These are phyloP conservation scores for Genyomyrus donnyi DNA, from an alignment of 2,113 vertebrate species.

Conservation along the genomic window DNA sequence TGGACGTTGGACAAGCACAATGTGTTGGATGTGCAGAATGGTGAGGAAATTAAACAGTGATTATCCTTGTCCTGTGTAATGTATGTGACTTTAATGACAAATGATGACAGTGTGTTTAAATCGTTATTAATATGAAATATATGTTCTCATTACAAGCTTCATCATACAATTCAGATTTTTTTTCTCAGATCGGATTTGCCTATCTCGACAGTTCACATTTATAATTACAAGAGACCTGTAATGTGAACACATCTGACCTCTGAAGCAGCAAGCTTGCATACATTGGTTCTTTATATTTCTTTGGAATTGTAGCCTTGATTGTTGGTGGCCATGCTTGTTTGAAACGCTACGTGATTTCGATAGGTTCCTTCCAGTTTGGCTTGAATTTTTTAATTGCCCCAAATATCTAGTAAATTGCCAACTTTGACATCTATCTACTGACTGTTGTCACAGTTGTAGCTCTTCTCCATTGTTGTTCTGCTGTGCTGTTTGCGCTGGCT, in stretches of 20 bases:
- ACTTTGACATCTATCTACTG: background rate
- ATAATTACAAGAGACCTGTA: background rate
- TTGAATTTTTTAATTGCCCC: background rate
- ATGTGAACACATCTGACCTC: background rate
- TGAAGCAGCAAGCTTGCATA: background rate
- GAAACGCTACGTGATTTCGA: background rate
- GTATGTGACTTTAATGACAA: background rate
- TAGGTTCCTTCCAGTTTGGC: background rate
- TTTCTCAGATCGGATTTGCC: background rate
- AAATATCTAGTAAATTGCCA: background rate
- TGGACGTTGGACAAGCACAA: conserved; percentile 95
- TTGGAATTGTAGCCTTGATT: background rate
- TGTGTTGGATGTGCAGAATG: conserved; percentile 84
- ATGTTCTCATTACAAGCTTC: background rate
- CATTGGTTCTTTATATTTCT: background rate
- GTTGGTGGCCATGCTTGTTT: background rate
- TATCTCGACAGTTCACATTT: background rate
- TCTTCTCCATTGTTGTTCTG: background rate
- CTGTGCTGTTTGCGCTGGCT: background rate
- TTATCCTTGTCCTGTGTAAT: background rate
- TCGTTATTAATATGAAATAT: background rate
- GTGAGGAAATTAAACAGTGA: conserved; percentile 57
- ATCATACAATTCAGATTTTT: background rate
- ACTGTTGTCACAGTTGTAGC: background rate
- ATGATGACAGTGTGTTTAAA: background rate